These are phyloP conservation scores for Bursaphelenchus mucronatus DNA, from an alignment of 1,140 invertebrate genomes.

Conservation along the genomic window DNA sequence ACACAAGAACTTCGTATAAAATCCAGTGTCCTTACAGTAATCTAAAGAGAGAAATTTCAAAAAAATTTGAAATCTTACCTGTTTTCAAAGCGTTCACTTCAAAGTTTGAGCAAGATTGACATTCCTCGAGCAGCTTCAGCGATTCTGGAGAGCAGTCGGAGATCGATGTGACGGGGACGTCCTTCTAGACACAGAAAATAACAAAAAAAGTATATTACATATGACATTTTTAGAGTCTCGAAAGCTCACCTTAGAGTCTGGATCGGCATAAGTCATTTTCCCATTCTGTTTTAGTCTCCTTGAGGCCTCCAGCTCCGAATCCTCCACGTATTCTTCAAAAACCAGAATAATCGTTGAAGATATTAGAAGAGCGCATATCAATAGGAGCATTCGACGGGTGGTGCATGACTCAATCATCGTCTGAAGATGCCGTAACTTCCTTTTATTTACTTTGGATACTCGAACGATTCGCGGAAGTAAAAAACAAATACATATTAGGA, in stretches of 20 bases:
- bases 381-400: constrained; percentile 21
- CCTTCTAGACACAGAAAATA: constrained; percentile 16
- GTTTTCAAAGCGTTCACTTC: constrained; percentile 31
- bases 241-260: constrained; percentile 16
- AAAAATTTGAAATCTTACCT: constrained; percentile 7
- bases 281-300: constrained; percentile 15
- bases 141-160: constrained; percentile 10
- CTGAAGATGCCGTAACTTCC: not conserved
- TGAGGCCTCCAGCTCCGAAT: constrained; percentile 20
- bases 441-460: not conserved
- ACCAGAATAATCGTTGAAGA: constrained; percentile 20
- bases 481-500: no score
- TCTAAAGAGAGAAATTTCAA: constrained; percentile 3
- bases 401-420: constrained; percentile 27
- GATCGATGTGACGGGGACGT: not conserved
- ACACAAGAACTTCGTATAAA: constrained; percentile 28
- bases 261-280: constrained; percentile 13
- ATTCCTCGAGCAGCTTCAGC: constrained; percentile 22
- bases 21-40: constrained; percentile 25
- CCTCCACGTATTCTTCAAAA: constrained; percentile 32
- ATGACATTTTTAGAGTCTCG: not conserved
- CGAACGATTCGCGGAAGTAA: no score
- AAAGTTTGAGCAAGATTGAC: constrained; percentile 23
- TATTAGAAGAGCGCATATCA: constrained; percentile 26
- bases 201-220: not conserved